Evolutionary conservation across 2,113 vertebrate species (phyloP).

Genomic region (Ascaphus truei): DNA sequence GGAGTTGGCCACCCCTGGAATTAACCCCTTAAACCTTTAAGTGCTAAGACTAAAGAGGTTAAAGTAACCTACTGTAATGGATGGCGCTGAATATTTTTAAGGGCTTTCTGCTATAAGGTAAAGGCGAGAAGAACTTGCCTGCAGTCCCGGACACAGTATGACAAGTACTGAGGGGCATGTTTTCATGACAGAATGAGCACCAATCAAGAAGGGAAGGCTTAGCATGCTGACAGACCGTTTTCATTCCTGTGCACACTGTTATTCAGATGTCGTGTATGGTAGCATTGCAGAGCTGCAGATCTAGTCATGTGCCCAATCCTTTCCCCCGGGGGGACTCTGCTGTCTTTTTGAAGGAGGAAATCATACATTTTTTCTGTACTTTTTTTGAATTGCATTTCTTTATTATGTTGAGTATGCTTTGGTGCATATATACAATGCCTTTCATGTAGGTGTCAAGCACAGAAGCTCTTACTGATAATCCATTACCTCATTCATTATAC

Average conservation of each 20-base stretch:
- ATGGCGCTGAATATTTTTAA: too few species aligned
- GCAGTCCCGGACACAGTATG: too few species aligned
- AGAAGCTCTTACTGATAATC: conserved; percentile 30
- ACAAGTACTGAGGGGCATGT: conserved; percentile 21
- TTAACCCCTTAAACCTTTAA: too few species aligned
- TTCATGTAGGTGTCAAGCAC: conserved; percentile 44
- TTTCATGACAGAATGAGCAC: conserved; percentile 38
- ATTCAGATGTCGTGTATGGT: conserved; percentile 30
- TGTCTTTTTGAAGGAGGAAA: conserved; percentile 29
- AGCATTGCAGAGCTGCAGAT: neutral
- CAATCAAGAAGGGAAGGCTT: conserved; percentile 12
- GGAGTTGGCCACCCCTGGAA: too few species aligned
- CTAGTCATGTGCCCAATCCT: conserved; percentile 40
- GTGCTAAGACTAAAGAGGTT: too few species aligned
- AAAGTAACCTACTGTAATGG: too few species aligned
- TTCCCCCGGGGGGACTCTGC: neutral
- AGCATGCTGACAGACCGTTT: conserved; percentile 22
- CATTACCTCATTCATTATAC: conserved; percentile 52
- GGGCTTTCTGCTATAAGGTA: too few species aligned
- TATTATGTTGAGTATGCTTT: conserved; percentile 13
- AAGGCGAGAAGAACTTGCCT: too few species aligned
- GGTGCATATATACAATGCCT: neutral
- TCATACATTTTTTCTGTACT: conserved; percentile 28
- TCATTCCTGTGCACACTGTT: conserved; percentile 8
- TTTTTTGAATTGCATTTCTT: neutral